These are phyloP conservation scores for Philypnodon macrostomus DNA, from an alignment of 2,797 vertebrate genomes.

Conservation along the genomic window DNA sequence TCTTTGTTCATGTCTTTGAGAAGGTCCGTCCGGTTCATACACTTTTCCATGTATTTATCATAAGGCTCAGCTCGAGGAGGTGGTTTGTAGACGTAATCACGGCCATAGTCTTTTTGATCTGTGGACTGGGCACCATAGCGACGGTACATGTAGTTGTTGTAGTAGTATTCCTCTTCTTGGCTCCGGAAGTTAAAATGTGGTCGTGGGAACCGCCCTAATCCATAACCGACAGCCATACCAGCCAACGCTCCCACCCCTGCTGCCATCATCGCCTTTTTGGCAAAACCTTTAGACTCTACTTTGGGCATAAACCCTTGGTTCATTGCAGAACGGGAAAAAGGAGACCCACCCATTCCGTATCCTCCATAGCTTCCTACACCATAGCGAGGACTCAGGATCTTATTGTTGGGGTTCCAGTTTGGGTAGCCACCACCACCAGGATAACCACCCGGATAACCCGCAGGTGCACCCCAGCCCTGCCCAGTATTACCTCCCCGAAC, in stretches of 20 bases:
- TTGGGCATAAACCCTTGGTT: slow-evolving; percentile 65
- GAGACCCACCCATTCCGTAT: slow-evolving; percentile 68
- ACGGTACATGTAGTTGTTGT: slow-evolving; percentile 79
- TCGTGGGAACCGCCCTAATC: slow-evolving; percentile 77
- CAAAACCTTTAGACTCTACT: slow-evolving; percentile 65
- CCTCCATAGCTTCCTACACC: slow-evolving; percentile 67
- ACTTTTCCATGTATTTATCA: slow-evolving; percentile 68
- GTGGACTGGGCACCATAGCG: slow-evolving; percentile 66
- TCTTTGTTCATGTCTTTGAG: slow-evolving; percentile 33
- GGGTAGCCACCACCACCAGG: slow-evolving; percentile 58
- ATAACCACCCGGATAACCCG: slow-evolving; percentile 29
- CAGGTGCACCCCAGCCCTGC: slow-evolving; percentile 7
- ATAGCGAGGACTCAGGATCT: slow-evolving; percentile 73
- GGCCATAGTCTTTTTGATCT: slow-evolving; percentile 64
- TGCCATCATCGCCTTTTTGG: slow-evolving; percentile 76
- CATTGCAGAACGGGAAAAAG: slow-evolving; percentile 72
- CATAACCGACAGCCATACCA: slow-evolving; percentile 79
- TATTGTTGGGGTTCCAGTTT: slow-evolving; percentile 79
- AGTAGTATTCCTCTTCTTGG: slow-evolving; percentile 70
- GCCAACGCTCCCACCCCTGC: slow-evolving; percentile 76
- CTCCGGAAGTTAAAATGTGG: slow-evolving; percentile 72
- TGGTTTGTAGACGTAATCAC: slow-evolving; percentile 65
- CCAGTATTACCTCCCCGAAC: slow-evolving; percentile 2
- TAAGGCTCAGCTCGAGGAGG: slow-evolving; percentile 63
- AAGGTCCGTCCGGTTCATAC: slow-evolving; percentile 63